Base-by-base conservation (phyloP, 2,797 vertebrate genomes). In the Mormyrus hasselquistii region DNA sequence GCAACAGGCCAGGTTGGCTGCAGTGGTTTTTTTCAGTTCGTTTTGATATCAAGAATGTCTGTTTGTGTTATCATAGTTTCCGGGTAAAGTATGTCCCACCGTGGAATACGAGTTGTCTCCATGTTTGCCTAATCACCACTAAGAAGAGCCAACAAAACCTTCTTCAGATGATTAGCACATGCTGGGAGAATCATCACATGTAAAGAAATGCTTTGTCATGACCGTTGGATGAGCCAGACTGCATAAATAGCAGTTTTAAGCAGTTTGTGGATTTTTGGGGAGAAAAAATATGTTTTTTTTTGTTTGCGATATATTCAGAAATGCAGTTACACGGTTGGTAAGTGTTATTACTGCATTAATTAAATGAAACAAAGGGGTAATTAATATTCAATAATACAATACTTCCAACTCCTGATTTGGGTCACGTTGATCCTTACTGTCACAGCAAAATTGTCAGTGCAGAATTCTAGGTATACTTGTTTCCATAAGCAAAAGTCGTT, bases 1-100 rank as follows among this genome's bases (percentile, higher is more conserved):
- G 96, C 93, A 96, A 96, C 96, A 94, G 95, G 94, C 93, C 94
- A 94, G 95, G 94, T 93, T 95, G 95, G 94, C 94, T 94, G 93
- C 94, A 94, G 94, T 91, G 93, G 94, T 95, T 94, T 92, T 95
- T 94, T 93, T 93, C 94, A 93, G 92, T 93, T 93, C 94, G 94
- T 94, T 95, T 93, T 94, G 93, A 94, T 94, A 93, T 93, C 91
- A 92, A 94, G 93, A 91, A 93, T 91, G 89, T 91, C 88, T 92
- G 91, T 92, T 86, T 92, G 89, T 90, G 91, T 89, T 91, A 86
- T 89, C 90, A 90, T 88, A 88, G 90, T 88, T 92, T 92, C 88
- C 89, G 44, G 76, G 65, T 88, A 89, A 90, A 65, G 52, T 86
- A 4, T 55, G 50, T 59, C 29, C 84, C 52, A 57, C 86, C 79